A percentile compares a stretch with the other conserved stretches of the same genome.
These are phyloP conservation scores for Drosophila longiperda DNA, from an alignment of 2,888 invertebrate species.

Conservation along the genomic window DNA sequence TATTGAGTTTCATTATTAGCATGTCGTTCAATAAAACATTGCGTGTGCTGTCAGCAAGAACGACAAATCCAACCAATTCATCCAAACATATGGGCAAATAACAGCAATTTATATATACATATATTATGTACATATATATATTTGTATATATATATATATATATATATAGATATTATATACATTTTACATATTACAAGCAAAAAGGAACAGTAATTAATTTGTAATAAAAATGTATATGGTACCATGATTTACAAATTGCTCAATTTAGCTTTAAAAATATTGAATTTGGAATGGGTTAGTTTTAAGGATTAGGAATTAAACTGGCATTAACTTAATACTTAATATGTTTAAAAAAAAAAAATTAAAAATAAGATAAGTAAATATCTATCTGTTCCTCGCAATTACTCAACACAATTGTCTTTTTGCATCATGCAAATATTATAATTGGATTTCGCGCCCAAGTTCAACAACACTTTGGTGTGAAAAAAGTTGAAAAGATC, in stretches of 20 bases:
- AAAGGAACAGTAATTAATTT: neutral
- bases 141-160: neutral
- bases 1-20: conserved; percentile 64
- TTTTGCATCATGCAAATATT: neutral
- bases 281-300: neutral
- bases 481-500: neutral
- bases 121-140: neutral
- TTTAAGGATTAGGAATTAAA: neutral
- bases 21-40: conserved; percentile 22
- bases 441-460: neutral
- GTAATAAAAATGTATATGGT: conserved; percentile 19
- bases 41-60: neutral
- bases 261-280: neutral
- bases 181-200: conserved; percentile 5
- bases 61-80: conserved; percentile 5
- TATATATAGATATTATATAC: neutral
- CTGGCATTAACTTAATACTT: neutral
- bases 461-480: neutral
- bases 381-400: neutral
- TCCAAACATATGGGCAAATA: conserved; percentile 43
- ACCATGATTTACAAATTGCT: neutral
- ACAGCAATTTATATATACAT: neutral
- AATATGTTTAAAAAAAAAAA: no score
- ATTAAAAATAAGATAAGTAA: no score
- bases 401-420: neutral